Conservation (phyloP, 2,888 invertebrate genomes). For the Cheilosia vernalis region DNA sequence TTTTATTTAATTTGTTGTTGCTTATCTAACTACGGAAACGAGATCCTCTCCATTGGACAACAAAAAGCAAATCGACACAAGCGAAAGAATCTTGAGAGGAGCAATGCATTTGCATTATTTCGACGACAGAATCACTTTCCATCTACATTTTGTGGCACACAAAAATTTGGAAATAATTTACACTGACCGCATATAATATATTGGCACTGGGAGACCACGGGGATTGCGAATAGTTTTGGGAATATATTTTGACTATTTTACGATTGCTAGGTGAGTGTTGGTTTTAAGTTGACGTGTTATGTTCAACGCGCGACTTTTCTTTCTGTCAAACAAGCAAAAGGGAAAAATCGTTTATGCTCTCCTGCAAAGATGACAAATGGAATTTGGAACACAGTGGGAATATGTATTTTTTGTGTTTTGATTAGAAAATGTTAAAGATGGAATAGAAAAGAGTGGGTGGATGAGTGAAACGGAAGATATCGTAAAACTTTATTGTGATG, state of each 20-base stretch:
- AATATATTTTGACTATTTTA: constrained; percentile 16
- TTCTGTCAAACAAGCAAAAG: constrained; percentile 72
- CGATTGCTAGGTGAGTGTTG: constrained; percentile 39
- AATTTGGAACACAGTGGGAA: constrained; percentile 50
- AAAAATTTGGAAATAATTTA: constrained; percentile 48
- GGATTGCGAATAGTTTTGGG: constrained; percentile 12
- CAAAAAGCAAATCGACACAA: constrained; percentile 37
- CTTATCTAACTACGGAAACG: constrained; percentile 70
- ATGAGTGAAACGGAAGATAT: constrained; percentile 4
- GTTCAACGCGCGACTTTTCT: constrained; percentile 73
- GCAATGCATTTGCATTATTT: constrained; percentile 59
- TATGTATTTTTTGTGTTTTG: constrained; percentile 54
- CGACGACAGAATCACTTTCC: constrained; percentile 31
- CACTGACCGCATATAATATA: constrained; percentile 30
- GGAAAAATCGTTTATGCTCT: constrained; percentile 72
- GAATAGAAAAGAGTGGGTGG: background rate
- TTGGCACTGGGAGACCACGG: constrained; percentile 30
- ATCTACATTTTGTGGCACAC: constrained; percentile 58
- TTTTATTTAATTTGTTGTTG: constrained; percentile 35
- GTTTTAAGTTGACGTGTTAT: constrained; percentile 44
- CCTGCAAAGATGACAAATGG: constrained; percentile 57
- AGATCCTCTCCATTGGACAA: constrained; percentile 56
- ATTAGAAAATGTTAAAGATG: constrained; percentile 28
- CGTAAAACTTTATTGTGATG: background rate
- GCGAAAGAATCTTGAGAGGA: constrained; percentile 51